Conservation (phyloP, 2,113 vertebrate genomes). For the Paradoxurus hermaphroditus region DNA sequence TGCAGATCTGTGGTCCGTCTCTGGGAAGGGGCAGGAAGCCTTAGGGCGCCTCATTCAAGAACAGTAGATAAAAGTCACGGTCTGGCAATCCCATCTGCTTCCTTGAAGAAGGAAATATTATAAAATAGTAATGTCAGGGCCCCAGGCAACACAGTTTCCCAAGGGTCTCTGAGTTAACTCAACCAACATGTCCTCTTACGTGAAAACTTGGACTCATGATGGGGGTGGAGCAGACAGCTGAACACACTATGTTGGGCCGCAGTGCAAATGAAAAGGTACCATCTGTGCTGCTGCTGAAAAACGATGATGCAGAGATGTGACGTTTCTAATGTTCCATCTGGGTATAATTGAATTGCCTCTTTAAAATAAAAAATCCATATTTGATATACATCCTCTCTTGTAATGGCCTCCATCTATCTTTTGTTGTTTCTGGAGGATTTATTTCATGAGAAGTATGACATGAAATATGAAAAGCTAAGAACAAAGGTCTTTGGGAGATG, state of each 20-base stretch:
- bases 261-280: conserved; percentile 8
- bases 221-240: not conserved
- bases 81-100: conserved; percentile 32
- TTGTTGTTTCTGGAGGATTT: not conserved
- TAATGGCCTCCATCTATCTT: not conserved
- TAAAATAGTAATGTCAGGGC: not conserved
- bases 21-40: conserved; percentile 17
- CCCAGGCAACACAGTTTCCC: not conserved
- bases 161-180: conserved; percentile 19
- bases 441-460: not conserved
- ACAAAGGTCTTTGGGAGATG: not conserved
- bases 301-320: conserved; percentile 32
- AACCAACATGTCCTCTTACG: not conserved
- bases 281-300: conserved; percentile 57
- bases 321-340: conserved; percentile 64
- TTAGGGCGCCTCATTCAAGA: not conserved
- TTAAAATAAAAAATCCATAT: conserved; percentile 47
- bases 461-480: not conserved
- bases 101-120: conserved; percentile 30
- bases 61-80: conserved; percentile 27
- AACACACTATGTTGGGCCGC: not conserved
- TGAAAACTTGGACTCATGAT: not conserved
- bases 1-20: not conserved
- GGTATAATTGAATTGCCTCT: conserved; percentile 37
- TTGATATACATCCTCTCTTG: not conserved